These are phyloP conservation scores for Microcebus jonahi DNA, from an alignment of 2,113 vertebrate species.

Conservation along the genomic window DNA sequence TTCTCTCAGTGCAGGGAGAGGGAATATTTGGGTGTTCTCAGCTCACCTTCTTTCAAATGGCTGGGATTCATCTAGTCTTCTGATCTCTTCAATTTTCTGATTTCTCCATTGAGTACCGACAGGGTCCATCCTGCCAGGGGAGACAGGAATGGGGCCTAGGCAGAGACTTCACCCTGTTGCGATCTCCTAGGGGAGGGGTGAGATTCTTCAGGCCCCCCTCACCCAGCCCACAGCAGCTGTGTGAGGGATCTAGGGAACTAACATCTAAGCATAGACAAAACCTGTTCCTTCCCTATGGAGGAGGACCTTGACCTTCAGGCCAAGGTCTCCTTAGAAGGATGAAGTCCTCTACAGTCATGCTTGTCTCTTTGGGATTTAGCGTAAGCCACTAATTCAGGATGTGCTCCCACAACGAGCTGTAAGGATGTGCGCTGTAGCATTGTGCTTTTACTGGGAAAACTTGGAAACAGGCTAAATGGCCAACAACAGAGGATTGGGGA, in stretches of 20 bases:
- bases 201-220: background rate
- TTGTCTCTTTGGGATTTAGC: background rate
- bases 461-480: background rate
- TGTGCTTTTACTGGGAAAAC: background rate
- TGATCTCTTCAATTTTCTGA: background rate
- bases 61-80: background rate
- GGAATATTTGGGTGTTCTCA: background rate
- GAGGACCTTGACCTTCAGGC: background rate
- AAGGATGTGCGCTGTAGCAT: too few relatives aligned
- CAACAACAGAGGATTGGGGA: background rate
- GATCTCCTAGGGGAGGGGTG: background rate
- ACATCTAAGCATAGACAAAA: background rate
- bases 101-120: background rate
- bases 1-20: background rate
- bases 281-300: background rate
- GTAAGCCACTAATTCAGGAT: slow-evolving; percentile 6
- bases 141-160: rapidly evolving
- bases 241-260: background rate
- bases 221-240: background rate
- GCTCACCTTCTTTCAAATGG: background rate
- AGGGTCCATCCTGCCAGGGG: background rate
- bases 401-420: background rate
- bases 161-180: background rate
- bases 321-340: background rate
- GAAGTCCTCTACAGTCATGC: background rate